Conservation (phyloP, 2,113 vertebrate genomes). For the Melanocharis versteri region DNA sequence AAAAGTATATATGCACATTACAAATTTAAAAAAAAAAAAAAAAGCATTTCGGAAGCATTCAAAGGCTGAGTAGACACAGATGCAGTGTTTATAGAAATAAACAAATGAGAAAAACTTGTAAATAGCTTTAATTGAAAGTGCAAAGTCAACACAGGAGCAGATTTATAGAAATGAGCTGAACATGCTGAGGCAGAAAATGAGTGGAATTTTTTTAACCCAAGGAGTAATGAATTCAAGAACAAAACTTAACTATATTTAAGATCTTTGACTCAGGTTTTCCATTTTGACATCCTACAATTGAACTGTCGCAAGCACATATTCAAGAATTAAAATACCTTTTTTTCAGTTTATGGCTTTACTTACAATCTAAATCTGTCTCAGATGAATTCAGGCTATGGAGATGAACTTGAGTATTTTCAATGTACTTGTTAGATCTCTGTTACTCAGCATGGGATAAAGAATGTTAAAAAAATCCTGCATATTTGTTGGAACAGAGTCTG, state of each 20-base stretch:
- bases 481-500: not conserved
- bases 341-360: not conserved
- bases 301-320: not conserved
- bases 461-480: not conserved
- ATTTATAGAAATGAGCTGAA: not conserved
- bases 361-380: not conserved
- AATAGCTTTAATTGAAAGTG: not conserved
- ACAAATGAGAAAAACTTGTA: not conserved
- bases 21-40: not conserved
- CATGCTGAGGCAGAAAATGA: not conserved
- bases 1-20: fast-evolving
- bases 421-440: not conserved
- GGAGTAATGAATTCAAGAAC: not conserved
- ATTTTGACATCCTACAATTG: not conserved
- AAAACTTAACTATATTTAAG: not conserved
- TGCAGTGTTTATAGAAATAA: not conserved
- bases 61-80: not conserved
- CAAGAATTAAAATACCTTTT: not conserved
- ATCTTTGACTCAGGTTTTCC: not conserved
- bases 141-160: not conserved
- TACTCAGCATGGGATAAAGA: not conserved
- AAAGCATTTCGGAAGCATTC: not conserved
- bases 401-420: not conserved
- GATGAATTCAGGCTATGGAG: not conserved
- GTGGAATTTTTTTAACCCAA: not conserved